Evolutionary conservation across 2,113 vertebrate species (phyloP).

Genomic region (Meles meles): DNA sequence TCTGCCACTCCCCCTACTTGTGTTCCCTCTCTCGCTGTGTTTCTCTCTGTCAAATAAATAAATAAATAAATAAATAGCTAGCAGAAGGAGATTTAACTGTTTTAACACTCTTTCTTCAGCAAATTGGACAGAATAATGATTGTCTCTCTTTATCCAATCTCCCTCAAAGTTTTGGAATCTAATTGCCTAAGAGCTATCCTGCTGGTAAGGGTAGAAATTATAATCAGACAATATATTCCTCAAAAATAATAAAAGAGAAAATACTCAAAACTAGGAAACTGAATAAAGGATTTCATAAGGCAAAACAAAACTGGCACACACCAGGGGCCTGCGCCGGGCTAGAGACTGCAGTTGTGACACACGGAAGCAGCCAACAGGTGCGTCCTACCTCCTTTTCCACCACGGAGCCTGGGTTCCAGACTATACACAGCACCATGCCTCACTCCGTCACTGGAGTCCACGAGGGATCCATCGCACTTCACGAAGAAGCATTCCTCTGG

Average conservation of each 20-base stretch:
- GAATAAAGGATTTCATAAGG: neutral
- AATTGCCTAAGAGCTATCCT: neutral
- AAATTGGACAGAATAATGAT: neutral
- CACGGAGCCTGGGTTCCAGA: slow-evolving; percentile 90
- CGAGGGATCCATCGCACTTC: slow-evolving; percentile 82
- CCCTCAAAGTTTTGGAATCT: neutral
- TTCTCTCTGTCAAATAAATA: too few relatives aligned
- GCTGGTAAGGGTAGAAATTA: neutral
- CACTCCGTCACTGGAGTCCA: slow-evolving; percentile 73
- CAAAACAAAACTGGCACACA: neutral
- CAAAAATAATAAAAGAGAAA: neutral
- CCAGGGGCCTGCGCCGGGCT: neutral
- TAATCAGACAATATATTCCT: neutral
- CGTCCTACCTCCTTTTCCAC: slow-evolving; percentile 94
- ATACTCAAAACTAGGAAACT: neutral
- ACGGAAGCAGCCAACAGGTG: neutral
- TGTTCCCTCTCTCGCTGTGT: too few relatives aligned
- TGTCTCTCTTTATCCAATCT: neutral
- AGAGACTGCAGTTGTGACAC: neutral
- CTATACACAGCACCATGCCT: slow-evolving; percentile 87
- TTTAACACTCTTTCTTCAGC: neutral
- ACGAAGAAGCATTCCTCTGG: slow-evolving; percentile 86
- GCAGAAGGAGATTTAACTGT: neutral
- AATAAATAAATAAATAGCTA: neutral
- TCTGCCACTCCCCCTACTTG: too few relatives aligned